Evolutionary conservation across 2,113 vertebrate species (phyloP), one percentile per base, ranked within the genome.

Genomic region (Caracal caracal): DNA sequence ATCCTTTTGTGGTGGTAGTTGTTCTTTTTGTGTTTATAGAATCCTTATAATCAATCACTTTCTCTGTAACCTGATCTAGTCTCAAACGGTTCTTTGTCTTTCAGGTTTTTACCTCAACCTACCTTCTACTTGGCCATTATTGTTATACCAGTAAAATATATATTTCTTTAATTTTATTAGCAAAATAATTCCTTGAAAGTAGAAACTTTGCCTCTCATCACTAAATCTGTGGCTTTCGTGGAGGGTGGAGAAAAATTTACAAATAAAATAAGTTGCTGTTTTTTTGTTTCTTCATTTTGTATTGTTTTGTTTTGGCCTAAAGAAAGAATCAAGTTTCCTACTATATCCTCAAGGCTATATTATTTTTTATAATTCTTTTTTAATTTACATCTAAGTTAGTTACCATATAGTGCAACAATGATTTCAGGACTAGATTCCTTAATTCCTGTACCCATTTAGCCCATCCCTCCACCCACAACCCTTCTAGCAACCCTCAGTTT

Each of bases 101-200:
- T 33, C 65, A 73, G 53, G 66, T 71, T 96, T 88, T 88, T 35
- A 68, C 16, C 26, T 92, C 70, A 88, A 13, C 26, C 51, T 73
- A 59, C 26, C 12, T 47, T 40, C 43, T 65, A 28, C 1, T 88
- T 93, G 33, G 7, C 22, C 35, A n/a, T 82, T 40, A 30, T 53
- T 30, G 20, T 86, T 88, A 51, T 71, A 40, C 6, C 8, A 79
- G 8, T 85, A 85, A 81, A 47, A 61, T 78, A 66, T 20, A 4
- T 51, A 59, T 53, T 47, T 81, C 5, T 35, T 71, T 97, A 66
- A 49, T 59, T 96, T 95, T 81, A 49, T 76, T 83, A 93, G 2
- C 3, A 59, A 81, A 92, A 51, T 63, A 81, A 75, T 83, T 47
- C 3, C 43, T 83, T 92, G 35, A 73, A 70, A 87, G 37, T 76